Conservation (phyloP, 2,797 vertebrate genomes). For the Delichon dasypus region DNA sequence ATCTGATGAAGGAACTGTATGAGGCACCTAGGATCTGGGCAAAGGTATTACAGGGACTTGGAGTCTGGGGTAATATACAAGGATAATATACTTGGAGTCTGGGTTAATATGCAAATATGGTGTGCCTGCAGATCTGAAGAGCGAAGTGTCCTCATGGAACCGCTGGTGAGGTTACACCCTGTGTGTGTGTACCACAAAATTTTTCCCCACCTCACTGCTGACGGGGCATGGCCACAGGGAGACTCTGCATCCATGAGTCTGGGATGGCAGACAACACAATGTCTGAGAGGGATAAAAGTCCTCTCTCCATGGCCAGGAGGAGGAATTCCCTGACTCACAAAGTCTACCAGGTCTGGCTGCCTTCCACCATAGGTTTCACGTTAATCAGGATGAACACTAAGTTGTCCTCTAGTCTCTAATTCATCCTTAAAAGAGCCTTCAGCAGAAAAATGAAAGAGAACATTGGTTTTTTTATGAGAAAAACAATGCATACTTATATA, state of each 20-base stretch:
- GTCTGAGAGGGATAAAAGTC: not conserved
- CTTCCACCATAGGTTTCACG: not conserved
- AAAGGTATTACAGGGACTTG: not conserved
- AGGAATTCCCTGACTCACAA: not conserved
- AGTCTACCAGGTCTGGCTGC: not conserved
- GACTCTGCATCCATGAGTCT: not conserved
- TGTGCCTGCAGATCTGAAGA: not conserved
- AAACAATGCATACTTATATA: not conserved
- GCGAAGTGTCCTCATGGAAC: fast-evolving
- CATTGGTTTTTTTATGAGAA: fast-evolving
- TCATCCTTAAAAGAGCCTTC: not conserved
- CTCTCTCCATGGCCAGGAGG: not conserved
- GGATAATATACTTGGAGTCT: not conserved
- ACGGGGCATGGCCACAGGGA: not conserved
- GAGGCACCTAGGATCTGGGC: not conserved
- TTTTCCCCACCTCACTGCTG: not conserved
- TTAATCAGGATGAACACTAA: not conserved
- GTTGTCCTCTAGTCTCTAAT: not conserved
- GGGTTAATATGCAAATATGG: too few species aligned
- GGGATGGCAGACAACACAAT: not conserved
- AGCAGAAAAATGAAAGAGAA: not conserved
- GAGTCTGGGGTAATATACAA: not conserved
- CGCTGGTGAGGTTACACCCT: not conserved
- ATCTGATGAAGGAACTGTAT: not conserved
- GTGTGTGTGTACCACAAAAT: not conserved